Evolutionary conservation across 2,113 vertebrate genomes (phyloP), one percentile per base, ranked within the genome.

Genomic region (Nothocercus julius): DNA sequence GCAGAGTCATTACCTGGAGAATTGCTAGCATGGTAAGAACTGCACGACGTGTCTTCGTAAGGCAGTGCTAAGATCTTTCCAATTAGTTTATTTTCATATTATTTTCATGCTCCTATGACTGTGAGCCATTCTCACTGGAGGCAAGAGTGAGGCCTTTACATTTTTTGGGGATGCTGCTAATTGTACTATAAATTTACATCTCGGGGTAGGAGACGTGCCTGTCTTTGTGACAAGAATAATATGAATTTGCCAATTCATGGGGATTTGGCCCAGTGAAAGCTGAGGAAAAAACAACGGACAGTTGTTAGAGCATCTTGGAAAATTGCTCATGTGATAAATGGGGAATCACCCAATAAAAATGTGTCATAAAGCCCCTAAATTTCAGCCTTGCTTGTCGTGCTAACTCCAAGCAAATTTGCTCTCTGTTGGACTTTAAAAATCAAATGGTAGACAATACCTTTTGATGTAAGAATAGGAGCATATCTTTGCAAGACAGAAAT

Each of bases 391-490:
- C 95, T 95, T 95, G 95, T 94, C 96, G 79, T 13, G 73, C 86
- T 93, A 14, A 82, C 82, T 63, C 92, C 87, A 79, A 85, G 95
- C 90, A 97, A 96, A 97, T 94, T 62, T 92, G 19, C 38, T 95
- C 80, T 92, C 85, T 64, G 82, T 79, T 40, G 73, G 82, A 56
- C 75, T 96, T 91, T 97, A 91, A 97, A 97, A 96, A 90, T 87
- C 78, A 81, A 94, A 86, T 87, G 63, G 80, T 28, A 93, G 95
- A 73, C 36, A 11, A 63, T 15, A 64, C 63, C 51, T 89, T 93
- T 66, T 90, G 92, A 76, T 95, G 95, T 58, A 89, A 83, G 73
- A 88, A 79, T 40, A 56, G 63, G 85, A 89, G 78, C 54, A 32
- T 79, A 96, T 88, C 87, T 90, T 95, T 86, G 54, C 69, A 47